Conservation (phyloP, 2,797 vertebrate species). For the Syngnathus acus region DNA sequence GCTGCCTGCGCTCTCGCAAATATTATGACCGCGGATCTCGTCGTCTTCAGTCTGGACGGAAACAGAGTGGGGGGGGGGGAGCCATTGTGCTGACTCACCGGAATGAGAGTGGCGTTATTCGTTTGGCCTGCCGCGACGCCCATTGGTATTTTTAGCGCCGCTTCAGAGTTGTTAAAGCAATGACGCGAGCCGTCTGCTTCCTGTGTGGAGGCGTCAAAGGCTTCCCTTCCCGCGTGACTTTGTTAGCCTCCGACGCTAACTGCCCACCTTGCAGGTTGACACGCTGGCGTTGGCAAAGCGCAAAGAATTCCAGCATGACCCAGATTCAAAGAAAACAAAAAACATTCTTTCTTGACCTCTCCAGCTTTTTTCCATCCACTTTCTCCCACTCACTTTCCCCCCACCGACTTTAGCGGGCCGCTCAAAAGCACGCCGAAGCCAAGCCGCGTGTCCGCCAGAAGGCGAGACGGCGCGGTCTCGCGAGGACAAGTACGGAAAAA, state of each 20-base stretch:
- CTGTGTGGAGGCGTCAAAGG: no score
- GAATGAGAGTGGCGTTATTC: constrained; percentile 29
- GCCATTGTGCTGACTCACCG: constrained; percentile 17
- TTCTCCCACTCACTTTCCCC: constrained; percentile 22
- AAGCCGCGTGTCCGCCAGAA: no score
- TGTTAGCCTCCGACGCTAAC: background rate
- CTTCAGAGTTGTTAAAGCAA: background rate
- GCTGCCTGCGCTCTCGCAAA: constrained; percentile 1
- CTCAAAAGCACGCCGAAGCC: no score
- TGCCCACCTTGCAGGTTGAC: background rate
- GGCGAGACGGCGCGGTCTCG: no score
- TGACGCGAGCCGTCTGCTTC: background rate
- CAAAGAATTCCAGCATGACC: no score
- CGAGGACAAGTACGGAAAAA: no score
- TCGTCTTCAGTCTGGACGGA: constrained; percentile 21
- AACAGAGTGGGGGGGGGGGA: constrained; percentile 21
- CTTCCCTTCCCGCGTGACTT: background rate
- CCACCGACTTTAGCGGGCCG: background rate
- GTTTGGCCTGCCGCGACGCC: constrained; percentile 19
- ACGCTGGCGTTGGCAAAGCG: no score
- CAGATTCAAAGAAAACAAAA: background rate
- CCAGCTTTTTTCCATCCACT: background rate
- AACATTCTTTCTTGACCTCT: constrained; percentile 24
- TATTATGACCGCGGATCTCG: constrained; percentile 27
- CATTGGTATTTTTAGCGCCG: background rate